Conservation (phyloP, 2,888 invertebrate genomes). For the Stenurella melanura region DNA sequence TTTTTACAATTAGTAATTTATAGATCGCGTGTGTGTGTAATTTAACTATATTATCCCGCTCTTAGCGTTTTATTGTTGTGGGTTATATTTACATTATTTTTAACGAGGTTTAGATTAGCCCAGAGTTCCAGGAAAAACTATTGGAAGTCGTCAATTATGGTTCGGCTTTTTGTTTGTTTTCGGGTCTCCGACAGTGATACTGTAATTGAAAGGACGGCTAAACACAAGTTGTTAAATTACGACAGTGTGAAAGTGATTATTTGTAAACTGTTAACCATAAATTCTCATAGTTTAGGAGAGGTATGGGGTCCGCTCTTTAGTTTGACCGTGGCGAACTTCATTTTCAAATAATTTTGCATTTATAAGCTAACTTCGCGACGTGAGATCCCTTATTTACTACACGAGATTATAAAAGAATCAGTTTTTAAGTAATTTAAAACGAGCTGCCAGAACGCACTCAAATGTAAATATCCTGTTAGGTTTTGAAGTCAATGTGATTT, state of each 20-base stretch:
- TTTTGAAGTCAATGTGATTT: no score
- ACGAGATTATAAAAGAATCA: neutral
- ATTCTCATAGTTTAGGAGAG: slow-evolving; percentile 9
- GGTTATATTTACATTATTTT: slow-evolving; percentile 15
- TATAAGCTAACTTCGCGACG: neutral
- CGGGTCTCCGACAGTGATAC: slow-evolving; percentile 13
- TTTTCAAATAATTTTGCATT: no score
- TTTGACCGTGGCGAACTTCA: neutral
- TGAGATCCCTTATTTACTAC: neutral
- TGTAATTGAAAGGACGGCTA: slow-evolving; percentile 39
- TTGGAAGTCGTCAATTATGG: slow-evolving; percentile 38
- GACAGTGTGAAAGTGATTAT: slow-evolving; percentile 12
- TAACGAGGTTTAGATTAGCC: slow-evolving; percentile 22
- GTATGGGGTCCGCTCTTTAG: neutral
- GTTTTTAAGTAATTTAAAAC: neutral
- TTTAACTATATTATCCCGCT: slow-evolving; percentile 7
- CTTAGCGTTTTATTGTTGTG: slow-evolving; percentile 18
- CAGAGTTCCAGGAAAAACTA: slow-evolving; percentile 15
- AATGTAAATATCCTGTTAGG: no score
- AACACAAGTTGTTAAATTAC: slow-evolving; percentile 5
- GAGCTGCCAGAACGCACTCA: neutral
- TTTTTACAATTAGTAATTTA: slow-evolving; percentile 17
- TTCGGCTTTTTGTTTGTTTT: slow-evolving; percentile 10
- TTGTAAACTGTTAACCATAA: neutral
- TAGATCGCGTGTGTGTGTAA: slow-evolving; percentile 18